A percentile compares a stretch with the other conserved stretches of the same genome.
Conservation (phyloP, 2,888 invertebrate genomes). For the Caenorhabditis auriculariae region DNA sequence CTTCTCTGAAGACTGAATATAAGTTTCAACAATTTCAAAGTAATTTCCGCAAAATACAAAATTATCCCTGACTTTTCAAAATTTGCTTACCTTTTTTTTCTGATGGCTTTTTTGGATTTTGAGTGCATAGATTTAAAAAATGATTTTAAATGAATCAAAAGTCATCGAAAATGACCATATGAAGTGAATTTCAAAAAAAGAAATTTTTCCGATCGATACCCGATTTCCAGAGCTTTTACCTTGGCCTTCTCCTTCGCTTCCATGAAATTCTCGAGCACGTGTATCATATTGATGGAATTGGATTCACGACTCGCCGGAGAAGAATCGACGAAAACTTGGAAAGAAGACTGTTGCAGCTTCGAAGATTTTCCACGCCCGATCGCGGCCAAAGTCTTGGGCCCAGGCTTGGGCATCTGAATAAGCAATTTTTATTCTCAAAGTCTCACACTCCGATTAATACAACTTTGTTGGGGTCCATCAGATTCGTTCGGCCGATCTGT, state of each 20-base stretch:
- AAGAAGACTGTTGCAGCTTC: neutral
- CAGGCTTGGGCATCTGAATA: neutral
- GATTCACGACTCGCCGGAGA: slow-evolving; percentile 1
- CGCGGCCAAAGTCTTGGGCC: too few species aligned
- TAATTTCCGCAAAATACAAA: too few species aligned
- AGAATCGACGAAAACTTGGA: slow-evolving; percentile 18
- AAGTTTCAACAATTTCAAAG: too few species aligned
- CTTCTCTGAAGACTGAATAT: too few species aligned
- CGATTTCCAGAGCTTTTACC: neutral
- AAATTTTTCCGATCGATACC: too few species aligned
- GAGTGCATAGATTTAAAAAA: too few species aligned
- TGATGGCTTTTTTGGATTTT: too few species aligned
- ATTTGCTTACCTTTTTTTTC: too few species aligned
- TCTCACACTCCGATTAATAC: neutral
- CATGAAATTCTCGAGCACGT: slow-evolving; percentile 18
- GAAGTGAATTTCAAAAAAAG: too few species aligned
- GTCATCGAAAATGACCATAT: too few species aligned
- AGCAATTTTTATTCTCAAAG: neutral
- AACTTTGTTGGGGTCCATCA: slow-evolving; percentile 3
- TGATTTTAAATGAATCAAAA: too few species aligned
- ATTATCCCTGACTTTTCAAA: too few species aligned
- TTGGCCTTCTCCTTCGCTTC: slow-evolving; percentile 4
- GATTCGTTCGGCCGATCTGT: slow-evolving; percentile 15
- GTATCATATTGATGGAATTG: slow-evolving; percentile 13
- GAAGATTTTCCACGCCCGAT: neutral